Evolutionary conservation across 2,888 invertebrate species (phyloP).

Genomic region (Galeruca laticollis): DNA sequence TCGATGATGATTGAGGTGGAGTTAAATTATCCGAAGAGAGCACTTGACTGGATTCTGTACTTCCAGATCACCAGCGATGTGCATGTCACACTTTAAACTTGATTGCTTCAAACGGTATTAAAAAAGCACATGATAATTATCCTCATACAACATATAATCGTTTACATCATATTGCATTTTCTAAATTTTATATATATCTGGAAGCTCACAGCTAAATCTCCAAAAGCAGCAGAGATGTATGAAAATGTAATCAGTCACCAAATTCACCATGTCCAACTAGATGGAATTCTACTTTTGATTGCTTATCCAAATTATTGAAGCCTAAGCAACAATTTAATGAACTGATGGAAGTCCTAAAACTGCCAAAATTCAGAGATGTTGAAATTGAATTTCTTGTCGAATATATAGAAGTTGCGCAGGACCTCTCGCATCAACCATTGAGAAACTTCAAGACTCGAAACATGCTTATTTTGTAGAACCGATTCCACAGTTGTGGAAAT

Average conservation of each 20-base stretch:
- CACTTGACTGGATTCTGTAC: not conserved
- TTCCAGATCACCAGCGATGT: conserved; percentile 3
- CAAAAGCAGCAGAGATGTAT: conserved; percentile 6
- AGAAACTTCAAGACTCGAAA: conserved; percentile 5
- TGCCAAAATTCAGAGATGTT: conserved; percentile 8
- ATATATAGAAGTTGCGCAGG: conserved; percentile 7
- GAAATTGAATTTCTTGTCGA: conserved; percentile 9
- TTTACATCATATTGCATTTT: no score
- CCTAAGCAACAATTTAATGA: conserved; percentile 2
- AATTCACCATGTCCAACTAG: conserved; percentile 7
- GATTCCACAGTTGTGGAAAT: not conserved
- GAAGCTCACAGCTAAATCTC: no score
- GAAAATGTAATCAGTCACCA: not conserved
- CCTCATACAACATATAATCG: conserved; percentile 4
- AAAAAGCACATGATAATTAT: not conserved
- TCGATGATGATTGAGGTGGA: not conserved
- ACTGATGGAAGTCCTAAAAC: conserved; percentile 7
- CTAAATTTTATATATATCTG: no score
- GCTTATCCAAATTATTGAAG: conserved; percentile 8
- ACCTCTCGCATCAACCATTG: conserved; percentile 7
- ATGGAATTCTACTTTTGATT: conserved; percentile 7
- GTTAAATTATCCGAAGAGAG: conserved; percentile 1
- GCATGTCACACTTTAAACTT: conserved; percentile 3
- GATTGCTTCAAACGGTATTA: conserved; percentile 1
- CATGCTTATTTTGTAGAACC: conserved; percentile 8